A percentile compares a stretch with the other conserved stretches of the same genome.
Evolutionary conservation across 2,113 vertebrate genomes (phyloP).

Genomic region (Paratilapia polleni): DNA sequence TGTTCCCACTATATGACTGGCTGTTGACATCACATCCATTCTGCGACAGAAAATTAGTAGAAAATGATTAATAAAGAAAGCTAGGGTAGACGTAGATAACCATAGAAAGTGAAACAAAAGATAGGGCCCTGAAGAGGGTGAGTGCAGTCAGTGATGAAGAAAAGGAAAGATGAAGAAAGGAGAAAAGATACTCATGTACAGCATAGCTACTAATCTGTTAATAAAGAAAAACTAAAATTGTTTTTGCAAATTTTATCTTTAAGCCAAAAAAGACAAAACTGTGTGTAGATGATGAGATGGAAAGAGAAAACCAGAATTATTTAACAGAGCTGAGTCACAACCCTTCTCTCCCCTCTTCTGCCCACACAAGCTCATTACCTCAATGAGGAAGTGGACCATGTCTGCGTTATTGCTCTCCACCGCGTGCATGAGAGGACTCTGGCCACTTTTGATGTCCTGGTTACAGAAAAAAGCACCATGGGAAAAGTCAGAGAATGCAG

Average conservation of each 20-base stretch:
- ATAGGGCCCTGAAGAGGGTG: neutral
- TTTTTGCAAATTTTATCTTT: constrained; percentile 11
- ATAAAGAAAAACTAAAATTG: neutral
- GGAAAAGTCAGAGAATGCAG: constrained; percentile 31
- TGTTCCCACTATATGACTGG: constrained; percentile 90
- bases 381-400: constrained; percentile 87
- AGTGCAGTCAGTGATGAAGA: neutral
- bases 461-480: constrained; percentile 16
- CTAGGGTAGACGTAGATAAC: neutral
- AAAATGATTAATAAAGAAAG: constrained; percentile 34
- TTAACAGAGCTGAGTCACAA: constrained; percentile 50
- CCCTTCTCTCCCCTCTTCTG: neutral
- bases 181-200: neutral
- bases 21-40: constrained; percentile 87
- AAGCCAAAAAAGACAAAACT: constrained; percentile 2
- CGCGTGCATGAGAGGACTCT: constrained; percentile 87
- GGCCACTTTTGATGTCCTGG: constrained; percentile 90
- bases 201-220: neutral
- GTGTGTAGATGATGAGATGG: constrained; percentile 5
- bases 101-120: constrained; percentile 19
- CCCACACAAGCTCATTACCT: constrained; percentile 75
- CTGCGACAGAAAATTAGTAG: constrained; percentile 65
- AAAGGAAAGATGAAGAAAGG: neutral
- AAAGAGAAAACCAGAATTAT: constrained; percentile 28
- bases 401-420: constrained; percentile 85